These are phyloP conservation scores for Gavia stellata DNA, from an alignment of 2,113 vertebrate genomes.

Conservation along the genomic window DNA sequence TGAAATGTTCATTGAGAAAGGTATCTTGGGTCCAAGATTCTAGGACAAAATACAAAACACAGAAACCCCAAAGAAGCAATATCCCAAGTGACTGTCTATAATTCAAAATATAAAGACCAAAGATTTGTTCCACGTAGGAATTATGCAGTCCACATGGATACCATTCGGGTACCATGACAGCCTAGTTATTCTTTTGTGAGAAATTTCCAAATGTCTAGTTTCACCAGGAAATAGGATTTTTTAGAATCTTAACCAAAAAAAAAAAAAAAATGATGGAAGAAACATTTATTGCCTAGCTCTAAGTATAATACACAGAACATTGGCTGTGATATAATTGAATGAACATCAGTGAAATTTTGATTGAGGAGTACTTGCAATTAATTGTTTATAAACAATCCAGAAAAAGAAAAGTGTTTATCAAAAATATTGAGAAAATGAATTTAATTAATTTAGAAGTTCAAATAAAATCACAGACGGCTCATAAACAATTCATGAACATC, in stretches of 20 bases:
- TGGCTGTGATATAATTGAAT: neutral
- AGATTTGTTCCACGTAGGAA: neutral
- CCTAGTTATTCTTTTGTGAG: neutral
- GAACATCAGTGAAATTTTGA: conserved; percentile 4
- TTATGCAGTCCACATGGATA: neutral
- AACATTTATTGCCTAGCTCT: neutral
- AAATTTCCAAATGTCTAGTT: neutral
- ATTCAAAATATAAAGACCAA: neutral
- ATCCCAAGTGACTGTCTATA: neutral
- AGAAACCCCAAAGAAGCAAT: neutral
- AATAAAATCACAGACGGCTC: conserved; percentile 6
- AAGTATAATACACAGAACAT: neutral
- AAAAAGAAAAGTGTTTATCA: conserved; percentile 1
- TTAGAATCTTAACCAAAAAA: neutral
- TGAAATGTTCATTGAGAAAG: neutral
- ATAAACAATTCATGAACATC: conserved; percentile 26
- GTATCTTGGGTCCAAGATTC: neutral
- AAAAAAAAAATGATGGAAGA: neutral
- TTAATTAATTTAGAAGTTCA: conserved; percentile 43
- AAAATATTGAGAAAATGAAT: conserved; percentile 42
- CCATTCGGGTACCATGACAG: neutral
- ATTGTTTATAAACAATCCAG: conserved; percentile 45
- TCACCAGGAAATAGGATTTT: neutral
- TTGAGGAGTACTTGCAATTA: conserved; percentile 9
- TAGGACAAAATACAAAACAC: neutral